Base-by-base conservation (phyloP, 2,888 invertebrate species). In the Gibbula magus region DNA sequence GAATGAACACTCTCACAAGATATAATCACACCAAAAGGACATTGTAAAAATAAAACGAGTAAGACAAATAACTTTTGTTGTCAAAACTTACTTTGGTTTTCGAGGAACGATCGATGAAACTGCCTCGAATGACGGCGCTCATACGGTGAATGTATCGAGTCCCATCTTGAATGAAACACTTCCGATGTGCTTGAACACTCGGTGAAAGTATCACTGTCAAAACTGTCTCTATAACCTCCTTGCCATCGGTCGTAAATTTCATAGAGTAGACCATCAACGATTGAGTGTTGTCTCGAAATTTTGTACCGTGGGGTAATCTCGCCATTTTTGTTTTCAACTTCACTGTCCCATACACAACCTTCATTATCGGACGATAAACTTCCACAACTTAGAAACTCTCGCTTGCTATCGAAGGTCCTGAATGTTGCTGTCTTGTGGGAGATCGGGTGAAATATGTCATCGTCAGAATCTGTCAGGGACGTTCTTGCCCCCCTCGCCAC, bases 201-300 rank as follows among this genome's bases (percentile, higher is more conserved):
- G 13, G 92, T 92, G 85, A 91, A 90, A 0, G 92, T 92, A 83
- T 92, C 92, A 76, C 92, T 92, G 84, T 92, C 92, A 80, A 91
- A 89, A 83, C 92, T 92, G 82, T 91, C 91, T 78, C 89, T 85
- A 32, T 86, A 83, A 13, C 85, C 83, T 67, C 87, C 89, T 70
- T 91, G 89, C 91, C 91, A 91, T 22, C 90, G 88, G 80, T 92
- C 91, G 77, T 92, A 92, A 66, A 92, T 92, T 77, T 92, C 92
- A 81, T 89, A 90, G 52, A 92, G 83, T 16, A 92, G 84, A 35
- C 89, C 91, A 82, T 92, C 92, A n/a, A 92, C 91, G 29, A 92
- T 90, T 0, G 92, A 91, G 0, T 86, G 84, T 66, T 86, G 86
- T 16, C 86, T 85, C 56, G 86, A 83, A 7, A 82, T 66, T 10